Evolutionary conservation across 2,888 invertebrate genomes (phyloP).

Genomic region (Mythimna albipuncta): DNA sequence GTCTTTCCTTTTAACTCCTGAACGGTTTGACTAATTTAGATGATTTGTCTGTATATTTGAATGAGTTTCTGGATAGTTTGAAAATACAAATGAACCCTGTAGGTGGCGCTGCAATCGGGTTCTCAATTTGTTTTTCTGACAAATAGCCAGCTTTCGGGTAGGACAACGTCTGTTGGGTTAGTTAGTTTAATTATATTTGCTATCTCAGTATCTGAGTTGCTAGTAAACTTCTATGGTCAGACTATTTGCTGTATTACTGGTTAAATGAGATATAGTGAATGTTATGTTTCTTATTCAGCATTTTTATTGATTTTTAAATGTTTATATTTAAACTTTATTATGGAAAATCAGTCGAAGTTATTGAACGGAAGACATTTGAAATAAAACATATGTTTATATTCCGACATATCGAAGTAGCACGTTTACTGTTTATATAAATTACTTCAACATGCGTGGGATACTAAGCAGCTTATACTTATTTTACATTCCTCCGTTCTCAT

Average conservation of each 20-base stretch:
- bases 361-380: background rate
- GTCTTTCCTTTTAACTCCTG: no score
- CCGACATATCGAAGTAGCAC: background rate
- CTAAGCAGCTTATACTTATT: conserved; percentile 20
- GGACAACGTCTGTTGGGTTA: no score
- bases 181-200: background rate
- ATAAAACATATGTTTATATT: conserved; percentile 11
- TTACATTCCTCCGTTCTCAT: conserved; percentile 13
- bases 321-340: background rate
- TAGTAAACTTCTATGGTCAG: background rate
- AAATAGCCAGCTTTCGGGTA: no score
- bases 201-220: background rate
- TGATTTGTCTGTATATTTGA: no score
- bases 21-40: no score
- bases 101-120: no score
- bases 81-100: no score
- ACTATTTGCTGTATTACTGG: background rate
- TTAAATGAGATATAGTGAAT: background rate
- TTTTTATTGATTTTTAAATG: background rate
- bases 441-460: conserved; percentile 23
- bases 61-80: no score
- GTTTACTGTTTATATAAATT: conserved; percentile 15
- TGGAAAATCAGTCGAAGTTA: background rate
- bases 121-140: no score
- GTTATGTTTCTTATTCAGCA: background rate